Evolutionary conservation across 2,797 vertebrate genomes (phyloP), one percentile per base, ranked within the genome.

Genomic region (Eulemur albifrons): DNA sequence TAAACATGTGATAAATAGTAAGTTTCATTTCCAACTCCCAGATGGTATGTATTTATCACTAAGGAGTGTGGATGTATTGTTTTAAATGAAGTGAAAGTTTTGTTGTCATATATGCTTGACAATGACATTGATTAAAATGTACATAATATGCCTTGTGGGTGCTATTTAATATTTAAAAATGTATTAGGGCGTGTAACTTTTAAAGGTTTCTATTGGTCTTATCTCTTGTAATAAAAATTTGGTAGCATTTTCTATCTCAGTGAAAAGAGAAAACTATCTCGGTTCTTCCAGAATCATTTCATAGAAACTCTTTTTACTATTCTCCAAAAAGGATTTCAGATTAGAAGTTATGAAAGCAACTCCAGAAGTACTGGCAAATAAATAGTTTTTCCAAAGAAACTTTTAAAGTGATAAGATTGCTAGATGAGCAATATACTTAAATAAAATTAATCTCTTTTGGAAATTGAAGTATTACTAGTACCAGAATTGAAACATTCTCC

Each of bases 401-500:
- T 40, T 93, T 61, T 76, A 70, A 94, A 76, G 77, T 77, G 18
- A 75, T 75, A 32, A 85, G 4, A 48, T 82, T 90, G 38, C 21
- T 92, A 35, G 23, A 89, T 57, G 32, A 50, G 20, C 63, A 87
- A 54, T 83, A 86, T 92, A 70, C n/a, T 54, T 89, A 95, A 82
- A 50, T 77, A 57, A 93, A 94, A 91, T 84, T 61, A 57, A 84
- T 93, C 23, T 63, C 17, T 76, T 93, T 97, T 83, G 17, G 43
- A 96, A 89, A 90, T 43, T 90, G 25, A 92, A 73, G 1, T 92
- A 88, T 87, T 75, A 57, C 75, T 84, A 84, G 25, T 86, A 77
- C 14, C 32, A 77, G 86, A 83, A 88, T 59, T 77, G 45, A 84
- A 82, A 77, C 30, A 87, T 87, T 82, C 12, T 86, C 72, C 50